phyloP scores from a whole-genome alignment of 2,797 vertebrate species.

The Hyperoplus lanceolatus region DNA sequence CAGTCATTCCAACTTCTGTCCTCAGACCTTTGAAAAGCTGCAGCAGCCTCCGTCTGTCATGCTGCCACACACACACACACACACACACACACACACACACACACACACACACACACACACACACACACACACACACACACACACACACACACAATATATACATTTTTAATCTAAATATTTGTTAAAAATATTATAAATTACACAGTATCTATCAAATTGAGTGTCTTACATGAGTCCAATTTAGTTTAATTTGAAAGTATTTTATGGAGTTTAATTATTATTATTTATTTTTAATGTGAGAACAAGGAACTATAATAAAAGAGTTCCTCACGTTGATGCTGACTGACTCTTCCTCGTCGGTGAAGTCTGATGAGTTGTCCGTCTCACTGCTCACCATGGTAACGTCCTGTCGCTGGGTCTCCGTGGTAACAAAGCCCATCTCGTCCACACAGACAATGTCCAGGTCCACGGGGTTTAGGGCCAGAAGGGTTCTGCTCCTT shows the following conservation, averaged over 20 bases:
- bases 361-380: conserved; percentile 64
- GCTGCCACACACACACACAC: conserved; percentile 23
- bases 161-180: no score
- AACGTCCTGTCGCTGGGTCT: neutral
- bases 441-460: conserved; percentile 66
- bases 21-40: conserved; percentile 41
- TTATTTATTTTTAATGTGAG: no score
- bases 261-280: no score
- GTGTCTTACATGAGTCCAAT: no score
- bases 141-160: no score
- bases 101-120: no score
- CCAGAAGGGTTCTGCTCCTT: conserved; percentile 5
- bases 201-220: no score
- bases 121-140: no score
- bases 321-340: neutral
- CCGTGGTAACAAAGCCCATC: fast-evolving
- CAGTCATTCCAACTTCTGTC: conserved; percentile 3
- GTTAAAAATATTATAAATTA: no score
- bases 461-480: conserved; percentile 38
- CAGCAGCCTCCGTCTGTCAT: conserved; percentile 2
- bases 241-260: no score
- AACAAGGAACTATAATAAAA: no score
- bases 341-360: conserved; percentile 41
- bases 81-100: no score
- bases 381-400: conserved; percentile 56